Evolutionary conservation across 2,113 vertebrate genomes (phyloP), one percentile per base, ranked within the genome.

Genomic region (Halcyon malimbica): DNA sequence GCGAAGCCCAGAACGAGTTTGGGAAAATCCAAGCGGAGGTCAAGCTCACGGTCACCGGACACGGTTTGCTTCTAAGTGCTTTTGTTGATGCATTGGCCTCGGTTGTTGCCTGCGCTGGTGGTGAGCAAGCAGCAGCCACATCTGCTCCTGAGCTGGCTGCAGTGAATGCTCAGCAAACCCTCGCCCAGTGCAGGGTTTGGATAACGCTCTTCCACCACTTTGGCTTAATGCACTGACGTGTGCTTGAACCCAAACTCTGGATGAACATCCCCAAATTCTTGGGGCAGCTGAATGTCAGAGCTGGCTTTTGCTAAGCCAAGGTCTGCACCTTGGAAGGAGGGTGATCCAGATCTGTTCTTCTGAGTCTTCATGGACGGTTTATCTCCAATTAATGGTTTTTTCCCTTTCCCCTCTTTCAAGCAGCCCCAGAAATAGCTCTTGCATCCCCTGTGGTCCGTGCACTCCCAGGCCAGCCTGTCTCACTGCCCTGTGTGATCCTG

Each of bases 1-100:
- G 99, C 2, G 98, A 99, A 96, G 99, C 99, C n/a, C 96, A 97
- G 50, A 99, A 99, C 3, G 96, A 97, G 71, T 99, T 99, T 77
- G 99, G 99, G 95, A 98, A 95, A 81, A 97, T 98, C 91, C 98
- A 87, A 63, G 97, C 97, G 0, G 98, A 99, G 82, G 97, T 98
- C 95, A 97, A 96, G 98, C 98, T 99, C 50, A 69, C 87, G 1
- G 98, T 99, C 96, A 98, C 98, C 0, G 99, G 99, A 83, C 98
- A 99, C 3, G 99, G 99, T 99, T 96, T 18, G 96, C 71, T 29
- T 89, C 53, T 39, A 29, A 0, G 0, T 42, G 74, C 16, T 78
- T 54, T 77, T 78, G 6, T 42, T 2, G 15, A 20, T 6, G n/a
- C 54, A 2, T 13, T 0, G 9, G 15, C 51, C 42, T 12, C 0